Conservation (phyloP, 1,140 invertebrate genomes). For the Zaprionus gabonicus region DNA sequence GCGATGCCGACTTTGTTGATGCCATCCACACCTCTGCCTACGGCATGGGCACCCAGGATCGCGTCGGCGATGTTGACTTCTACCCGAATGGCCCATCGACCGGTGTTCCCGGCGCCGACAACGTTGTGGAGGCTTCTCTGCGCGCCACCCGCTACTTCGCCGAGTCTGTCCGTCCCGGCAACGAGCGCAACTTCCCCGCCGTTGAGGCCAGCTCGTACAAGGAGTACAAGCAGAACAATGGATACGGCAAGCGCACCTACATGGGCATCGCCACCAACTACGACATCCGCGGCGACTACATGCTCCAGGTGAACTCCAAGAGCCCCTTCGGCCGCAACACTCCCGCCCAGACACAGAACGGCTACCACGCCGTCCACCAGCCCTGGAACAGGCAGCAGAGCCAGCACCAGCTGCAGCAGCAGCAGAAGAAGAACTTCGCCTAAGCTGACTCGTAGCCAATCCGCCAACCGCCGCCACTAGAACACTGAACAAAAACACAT, state of each 20-base stretch:
- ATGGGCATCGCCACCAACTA: constrained; percentile 77
- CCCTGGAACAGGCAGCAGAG: constrained; percentile 56
- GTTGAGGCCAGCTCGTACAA: constrained; percentile 69
- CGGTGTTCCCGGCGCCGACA: constrained; percentile 85
- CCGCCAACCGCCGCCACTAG: not conserved
- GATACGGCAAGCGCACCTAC: constrained; percentile 74
- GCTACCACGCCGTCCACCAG: constrained; percentile 64
- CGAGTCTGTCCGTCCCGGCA: constrained; percentile 86
- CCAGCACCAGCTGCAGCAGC: constrained; percentile 24
- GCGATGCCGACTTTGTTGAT: constrained; percentile 88
- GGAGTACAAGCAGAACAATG: constrained; percentile 76
- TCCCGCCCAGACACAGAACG: constrained; percentile 70
- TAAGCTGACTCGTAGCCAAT: constrained; percentile 4
- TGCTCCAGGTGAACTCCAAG: constrained; percentile 77
- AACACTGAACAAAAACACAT: constrained; percentile 19
- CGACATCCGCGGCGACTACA: constrained; percentile 77
- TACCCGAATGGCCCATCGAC: constrained; percentile 88
- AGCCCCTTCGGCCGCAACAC: constrained; percentile 80
- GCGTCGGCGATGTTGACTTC: constrained; percentile 90
- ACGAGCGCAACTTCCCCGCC: constrained; percentile 77
- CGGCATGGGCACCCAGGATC: constrained; percentile 88
- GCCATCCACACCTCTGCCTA: constrained; percentile 91
- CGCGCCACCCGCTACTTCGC: constrained; percentile 87
- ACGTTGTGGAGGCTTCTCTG: constrained; percentile 88
- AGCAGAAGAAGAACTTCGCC: constrained; percentile 21